Evolutionary conservation across 2,888 invertebrate species (phyloP).

Genomic region (Euplagia quadripunctaria): DNA sequence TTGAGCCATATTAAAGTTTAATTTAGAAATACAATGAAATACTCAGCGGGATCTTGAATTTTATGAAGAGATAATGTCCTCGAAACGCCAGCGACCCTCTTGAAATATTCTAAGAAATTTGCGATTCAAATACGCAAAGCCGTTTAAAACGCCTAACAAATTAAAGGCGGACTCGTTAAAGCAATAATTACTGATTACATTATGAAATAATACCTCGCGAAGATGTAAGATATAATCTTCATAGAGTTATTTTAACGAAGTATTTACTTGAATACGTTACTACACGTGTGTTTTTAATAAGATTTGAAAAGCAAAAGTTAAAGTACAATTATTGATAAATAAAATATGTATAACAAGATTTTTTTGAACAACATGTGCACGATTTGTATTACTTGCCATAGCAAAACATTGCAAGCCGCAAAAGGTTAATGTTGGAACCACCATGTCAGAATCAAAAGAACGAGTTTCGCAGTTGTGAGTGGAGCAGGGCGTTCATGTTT

Average conservation of each 20-base stretch:
- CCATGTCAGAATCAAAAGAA: conserved; percentile 45
- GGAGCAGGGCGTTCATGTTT: conserved; percentile 70
- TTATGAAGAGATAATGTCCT: conserved; percentile 87
- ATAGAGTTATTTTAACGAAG: conserved; percentile 36
- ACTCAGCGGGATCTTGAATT: conserved; percentile 84
- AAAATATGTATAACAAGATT: background rate
- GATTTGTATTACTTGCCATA: conserved; percentile 29
- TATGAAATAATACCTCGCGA: conserved; percentile 76
- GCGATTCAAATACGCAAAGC: conserved; percentile 87
- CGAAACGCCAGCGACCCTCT: conserved; percentile 83
- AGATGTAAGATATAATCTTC: conserved; percentile 53
- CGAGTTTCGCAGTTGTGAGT: conserved; percentile 60
- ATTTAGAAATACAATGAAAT: conserved; percentile 81
- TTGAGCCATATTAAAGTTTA: conserved; percentile 69
- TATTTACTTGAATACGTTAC: conserved; percentile 8
- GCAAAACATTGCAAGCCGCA: conserved; percentile 35
- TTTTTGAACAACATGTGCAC: background rate
- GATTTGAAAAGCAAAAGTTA: background rate
- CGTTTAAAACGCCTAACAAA: conserved; percentile 88
- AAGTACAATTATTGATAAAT: background rate
- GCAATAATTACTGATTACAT: conserved; percentile 86
- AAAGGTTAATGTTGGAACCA: conserved; percentile 41
- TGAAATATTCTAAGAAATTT: conserved; percentile 87
- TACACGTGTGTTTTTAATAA: background rate
- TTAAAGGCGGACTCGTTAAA: conserved; percentile 86